Conservation (phyloP, 2,113 vertebrate genomes). For the Percopsis transmontana region DNA sequence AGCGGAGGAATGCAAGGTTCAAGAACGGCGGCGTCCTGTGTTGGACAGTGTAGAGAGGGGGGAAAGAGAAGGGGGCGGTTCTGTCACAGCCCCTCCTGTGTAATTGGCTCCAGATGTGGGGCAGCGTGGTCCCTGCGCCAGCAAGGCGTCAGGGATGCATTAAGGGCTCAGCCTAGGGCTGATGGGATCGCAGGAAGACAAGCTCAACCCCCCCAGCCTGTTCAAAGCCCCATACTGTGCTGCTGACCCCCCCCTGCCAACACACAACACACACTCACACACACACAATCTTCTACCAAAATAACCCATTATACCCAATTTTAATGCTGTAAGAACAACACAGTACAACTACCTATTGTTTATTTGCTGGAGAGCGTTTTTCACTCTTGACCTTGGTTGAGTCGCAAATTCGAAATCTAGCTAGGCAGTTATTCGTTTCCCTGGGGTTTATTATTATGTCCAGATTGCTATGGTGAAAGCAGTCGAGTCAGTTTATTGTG, state of each 20-base stretch:
- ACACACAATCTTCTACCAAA: conserved; percentile 20
- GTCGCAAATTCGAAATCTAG: background rate
- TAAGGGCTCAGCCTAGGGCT: conserved; percentile 74
- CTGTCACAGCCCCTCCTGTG: conserved; percentile 71
- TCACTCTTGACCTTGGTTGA: conserved; percentile 30
- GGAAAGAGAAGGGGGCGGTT: conserved; percentile 20
- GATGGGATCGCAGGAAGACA: conserved; percentile 62
- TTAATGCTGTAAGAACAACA: conserved; percentile 11
- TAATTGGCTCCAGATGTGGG: conserved; percentile 80
- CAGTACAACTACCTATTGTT: conserved; percentile 9
- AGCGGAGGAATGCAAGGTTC: conserved; percentile 61
- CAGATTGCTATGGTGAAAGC: conserved; percentile 29
- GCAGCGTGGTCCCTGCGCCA: conserved; percentile 75
- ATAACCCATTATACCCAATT: conserved; percentile 6
- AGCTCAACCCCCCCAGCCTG: conserved; percentile 37
- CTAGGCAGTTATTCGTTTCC: conserved; percentile 1
- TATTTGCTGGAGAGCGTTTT: conserved; percentile 33
- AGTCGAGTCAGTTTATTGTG: conserved; percentile 14
- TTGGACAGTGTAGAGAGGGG: background rate
- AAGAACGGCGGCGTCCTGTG: conserved; percentile 14
- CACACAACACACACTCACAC: background rate
- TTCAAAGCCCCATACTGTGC: conserved; percentile 34
- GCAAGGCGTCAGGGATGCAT: conserved; percentile 77
- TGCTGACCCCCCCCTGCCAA: background rate
- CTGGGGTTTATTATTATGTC: background rate